Evolutionary conservation across 2,888 invertebrate species (phyloP), one percentile per base, ranked within the genome.

Genomic region (Mythimna ferrago): DNA sequence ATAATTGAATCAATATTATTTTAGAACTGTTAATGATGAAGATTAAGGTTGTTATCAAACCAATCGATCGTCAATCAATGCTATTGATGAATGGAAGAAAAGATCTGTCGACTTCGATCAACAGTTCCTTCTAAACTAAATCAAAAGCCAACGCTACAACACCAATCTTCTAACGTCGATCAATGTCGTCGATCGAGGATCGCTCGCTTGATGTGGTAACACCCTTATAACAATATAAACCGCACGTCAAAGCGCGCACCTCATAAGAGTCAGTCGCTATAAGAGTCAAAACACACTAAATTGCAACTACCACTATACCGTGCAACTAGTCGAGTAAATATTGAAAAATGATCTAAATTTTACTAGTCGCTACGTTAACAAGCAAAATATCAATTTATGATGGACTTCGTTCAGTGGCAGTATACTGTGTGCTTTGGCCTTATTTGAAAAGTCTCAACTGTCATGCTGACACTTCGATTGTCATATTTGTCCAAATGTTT

Each of bases 231-330:
- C n/a, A 64, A 53, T 58, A 10, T 56, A 2, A 44, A 35, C 32
- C 56, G 58, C 35, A 26, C 32, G 67, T 56, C 21, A 51, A 53
- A 61, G 51, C 58, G 62, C 58, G 51, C 10, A 62, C 32, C 21
- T 57, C 32, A 75, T 48, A 48, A 48, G 14, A 44, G 16, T 48
- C 48, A 48, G 6, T 48, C 21, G 26, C 58, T 56, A 19, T 67
- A 54, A 62, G 48, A 68, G 32, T 61, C 81, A 83, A 82, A 82
- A 80, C 84, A 82, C 76, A 81, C 76, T 67, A 61, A 68, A 41
- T 41, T n/a, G 53, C 60, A 72, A 65, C 82, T 80, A 80, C 82
- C 82, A 81, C 67, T 62, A 61, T 57, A 57, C 16, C 32, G 58
- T 58, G 63, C 74, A 58, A 64, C 35, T 62, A 67, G 53, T 56